Evolutionary conservation across 1,140 invertebrate species (phyloP).

Genomic region (Stenopsyche tienmushanensis): DNA sequence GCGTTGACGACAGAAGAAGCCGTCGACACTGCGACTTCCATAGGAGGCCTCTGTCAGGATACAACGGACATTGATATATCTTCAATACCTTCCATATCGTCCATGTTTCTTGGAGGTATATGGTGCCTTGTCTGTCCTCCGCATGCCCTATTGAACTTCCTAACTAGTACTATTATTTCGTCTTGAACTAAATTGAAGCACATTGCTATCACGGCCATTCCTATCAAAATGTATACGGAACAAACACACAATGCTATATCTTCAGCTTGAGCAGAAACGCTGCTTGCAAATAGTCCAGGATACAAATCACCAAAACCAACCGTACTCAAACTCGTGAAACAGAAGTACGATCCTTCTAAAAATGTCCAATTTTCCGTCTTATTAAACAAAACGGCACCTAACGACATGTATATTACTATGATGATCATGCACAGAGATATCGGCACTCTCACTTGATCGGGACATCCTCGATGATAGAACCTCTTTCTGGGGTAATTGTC

Average conservation of each 20-base stretch:
- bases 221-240: conserved; percentile 87
- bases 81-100: conserved; percentile 54
- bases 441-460: conserved; percentile 69
- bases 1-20: conserved; percentile 26
- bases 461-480: conserved; percentile 54
- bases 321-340: conserved; percentile 88
- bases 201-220: conserved; percentile 94
- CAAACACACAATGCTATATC: conserved; percentile 78
- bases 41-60: conserved; percentile 65
- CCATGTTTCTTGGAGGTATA: conserved; percentile 49
- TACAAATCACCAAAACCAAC: conserved; percentile 87
- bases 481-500: conserved; percentile 46
- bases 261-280: conserved; percentile 64
- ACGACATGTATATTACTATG: conserved; percentile 85
- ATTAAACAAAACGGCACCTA: conserved; percentile 89
- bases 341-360: conserved; percentile 91
- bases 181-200: conserved; percentile 96
- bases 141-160: conserved; percentile 55
- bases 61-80: conserved; percentile 61
- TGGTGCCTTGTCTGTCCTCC: conserved; percentile 45
- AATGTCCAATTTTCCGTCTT: conserved; percentile 88
- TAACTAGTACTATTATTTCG: conserved; percentile 73
- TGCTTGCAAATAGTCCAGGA: conserved; percentile 69
- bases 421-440: conserved; percentile 87
- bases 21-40: conserved; percentile 46